Evolutionary conservation across 2,888 invertebrate genomes (phyloP), one percentile per base, ranked within the genome.

Genomic region (Mamestra brassicae): DNA sequence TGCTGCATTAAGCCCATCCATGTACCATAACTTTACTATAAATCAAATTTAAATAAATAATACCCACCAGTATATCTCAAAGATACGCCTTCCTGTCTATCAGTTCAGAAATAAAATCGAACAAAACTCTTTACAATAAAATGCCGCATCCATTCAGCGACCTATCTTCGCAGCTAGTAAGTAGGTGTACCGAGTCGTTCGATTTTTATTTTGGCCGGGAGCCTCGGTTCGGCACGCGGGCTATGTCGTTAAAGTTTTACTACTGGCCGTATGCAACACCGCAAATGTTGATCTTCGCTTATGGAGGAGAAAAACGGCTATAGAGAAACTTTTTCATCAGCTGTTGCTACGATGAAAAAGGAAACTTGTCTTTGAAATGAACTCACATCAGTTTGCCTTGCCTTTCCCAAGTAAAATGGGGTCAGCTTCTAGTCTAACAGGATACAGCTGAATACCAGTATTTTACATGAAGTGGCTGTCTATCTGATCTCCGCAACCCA

Each of bases 231-330:
- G 85, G 87, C 76, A 87, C 87, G 90, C 88, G 82, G 81, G 84
- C 85, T 81, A 80, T 79, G 83, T 92, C 92, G 89, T 93, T 90
- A 93, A 90, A 87, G 81, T 88, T 92, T 93, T 89, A 92, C 89
- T 89, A 88, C 89, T 88, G 87, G 85, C 89, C 86, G 88, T 86
- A 89, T 87, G 86, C 80, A 86, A 86, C 82, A 85, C 80, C 78
- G 57, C 76, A 76, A 77, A 78, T 74, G 73, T 76, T 77, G 74
- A 61, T 78, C 65, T 81, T 76, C 60, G 75, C 66, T 76, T 58
- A 69, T 76, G 64, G 73, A 71, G 64, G 52, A 55, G 68, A 65
- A 74, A 76, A 74, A 71, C 38, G 42, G 57, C 26, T 7, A 52
- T 52, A 62, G 34, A 60, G 57, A 78, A 63, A 70, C 63, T 68